Evolutionary conservation across 2,888 invertebrate species (phyloP).

Genomic region (Parasteatoda lunata): DNA sequence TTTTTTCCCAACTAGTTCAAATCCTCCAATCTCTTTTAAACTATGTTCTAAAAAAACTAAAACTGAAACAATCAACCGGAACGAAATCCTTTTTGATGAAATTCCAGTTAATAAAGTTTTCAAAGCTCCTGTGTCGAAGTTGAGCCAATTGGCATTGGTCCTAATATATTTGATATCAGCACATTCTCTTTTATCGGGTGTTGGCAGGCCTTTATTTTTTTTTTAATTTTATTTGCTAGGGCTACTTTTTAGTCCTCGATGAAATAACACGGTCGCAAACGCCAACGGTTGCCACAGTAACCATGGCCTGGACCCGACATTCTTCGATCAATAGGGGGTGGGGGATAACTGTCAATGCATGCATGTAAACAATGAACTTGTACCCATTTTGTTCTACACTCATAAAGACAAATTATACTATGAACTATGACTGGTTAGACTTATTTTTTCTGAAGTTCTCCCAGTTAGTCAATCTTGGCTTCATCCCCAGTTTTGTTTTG

Average conservation of each 20-base stretch:
- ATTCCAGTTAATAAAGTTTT: constrained; percentile 3
- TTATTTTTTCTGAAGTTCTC: too few species aligned
- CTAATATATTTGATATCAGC: neutral
- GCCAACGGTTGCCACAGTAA: constrained; percentile 40
- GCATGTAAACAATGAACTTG: neutral
- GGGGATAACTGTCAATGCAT: neutral
- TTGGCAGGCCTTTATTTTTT: constrained; percentile 19
- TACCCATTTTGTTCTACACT: neutral
- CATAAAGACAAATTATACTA: too few species aligned
- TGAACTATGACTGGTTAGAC: too few species aligned
- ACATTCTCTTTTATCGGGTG: constrained; percentile 7
- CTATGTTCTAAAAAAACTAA: neutral
- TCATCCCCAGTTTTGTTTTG: too few species aligned
- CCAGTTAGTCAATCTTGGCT: too few species aligned
- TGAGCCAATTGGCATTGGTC: neutral
- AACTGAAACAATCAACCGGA: neutral
- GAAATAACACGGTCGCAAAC: constrained; percentile 45
- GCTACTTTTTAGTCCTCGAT: constrained; percentile 33
- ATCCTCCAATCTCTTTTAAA: too few species aligned
- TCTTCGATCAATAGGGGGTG: constrained; percentile 49
- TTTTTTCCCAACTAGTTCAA: too few species aligned
- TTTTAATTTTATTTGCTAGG: constrained; percentile 14
- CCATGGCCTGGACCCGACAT: constrained; percentile 44
- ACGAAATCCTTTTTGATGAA: neutral
- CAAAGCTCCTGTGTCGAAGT: neutral